These are phyloP conservation scores for Nansenia antarctica DNA, from an alignment of 2,113 vertebrate genomes.

Conservation along the genomic window DNA sequence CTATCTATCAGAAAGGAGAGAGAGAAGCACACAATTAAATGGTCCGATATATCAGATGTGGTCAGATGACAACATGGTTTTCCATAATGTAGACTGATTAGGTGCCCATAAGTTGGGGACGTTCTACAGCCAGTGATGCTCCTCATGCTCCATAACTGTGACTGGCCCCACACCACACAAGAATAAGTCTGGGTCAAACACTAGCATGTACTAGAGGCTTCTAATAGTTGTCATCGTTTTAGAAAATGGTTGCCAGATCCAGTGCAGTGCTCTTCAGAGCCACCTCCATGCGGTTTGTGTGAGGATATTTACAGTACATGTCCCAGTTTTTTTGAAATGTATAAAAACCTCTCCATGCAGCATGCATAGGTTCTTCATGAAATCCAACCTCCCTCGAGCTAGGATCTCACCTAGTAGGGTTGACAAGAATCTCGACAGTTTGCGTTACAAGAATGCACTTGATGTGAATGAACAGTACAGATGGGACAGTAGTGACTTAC, in stretches of 20 bases:
- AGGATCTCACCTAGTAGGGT: slow-evolving; percentile 32
- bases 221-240: slow-evolving; percentile 62
- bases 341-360: slow-evolving; percentile 69
- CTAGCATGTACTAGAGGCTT: slow-evolving; percentile 51
- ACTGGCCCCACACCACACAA: slow-evolving; percentile 52
- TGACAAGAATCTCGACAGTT: slow-evolving; percentile 23
- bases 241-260: slow-evolving; percentile 56
- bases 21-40: slow-evolving; percentile 18
- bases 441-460: neutral
- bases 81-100: neutral
- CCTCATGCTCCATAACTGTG: slow-evolving; percentile 37
- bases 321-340: slow-evolving; percentile 60
- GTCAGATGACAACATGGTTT: slow-evolving; percentile 15
- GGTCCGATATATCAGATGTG: slow-evolving; percentile 29
- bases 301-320: slow-evolving; percentile 59
- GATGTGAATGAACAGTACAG: slow-evolving; percentile 57
- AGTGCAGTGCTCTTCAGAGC: slow-evolving; percentile 31
- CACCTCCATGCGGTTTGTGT: slow-evolving; percentile 43
- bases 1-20: neutral
- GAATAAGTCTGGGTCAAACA: slow-evolving; percentile 43
- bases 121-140: slow-evolving; percentile 44
- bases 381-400: slow-evolving; percentile 47
- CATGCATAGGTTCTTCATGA: slow-evolving; percentile 77
- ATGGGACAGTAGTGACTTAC: neutral
- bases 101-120: slow-evolving; percentile 45